Evolutionary conservation across 2,113 vertebrate genomes (phyloP).

Genomic region (Orientallactaga bullata): DNA sequence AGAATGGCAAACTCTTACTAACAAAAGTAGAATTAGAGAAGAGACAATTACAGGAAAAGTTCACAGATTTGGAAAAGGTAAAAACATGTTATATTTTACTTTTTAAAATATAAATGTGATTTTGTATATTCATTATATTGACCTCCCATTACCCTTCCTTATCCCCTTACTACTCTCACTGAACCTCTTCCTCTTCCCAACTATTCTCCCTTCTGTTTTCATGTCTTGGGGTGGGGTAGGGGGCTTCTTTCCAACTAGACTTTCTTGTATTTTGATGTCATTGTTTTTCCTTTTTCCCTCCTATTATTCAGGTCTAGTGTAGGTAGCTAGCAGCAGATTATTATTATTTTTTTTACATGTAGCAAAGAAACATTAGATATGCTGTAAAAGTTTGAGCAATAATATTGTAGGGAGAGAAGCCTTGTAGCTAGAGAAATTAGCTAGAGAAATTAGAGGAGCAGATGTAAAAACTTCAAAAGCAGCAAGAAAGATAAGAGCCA

Average conservation of each 20-base stretch:
- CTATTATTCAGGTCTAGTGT: too few species aligned
- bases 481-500: neutral
- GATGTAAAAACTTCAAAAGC: neutral
- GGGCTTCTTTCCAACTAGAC: too few species aligned
- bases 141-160: too few species aligned
- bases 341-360: neutral
- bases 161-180: too few species aligned
- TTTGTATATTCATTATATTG: too few species aligned
- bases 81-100: neutral
- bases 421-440: neutral
- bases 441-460: neutral
- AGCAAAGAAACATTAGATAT: neutral
- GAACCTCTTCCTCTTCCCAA: too few species aligned
- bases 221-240: too few species aligned
- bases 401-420: neutral
- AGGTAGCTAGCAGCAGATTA: neutral
- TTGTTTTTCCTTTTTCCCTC: too few species aligned
- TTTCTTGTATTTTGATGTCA: too few species aligned
- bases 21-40: slow-evolving; percentile 94
- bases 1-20: slow-evolving; percentile 90
- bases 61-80: slow-evolving; percentile 97
- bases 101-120: neutral
- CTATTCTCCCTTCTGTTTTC: too few species aligned
- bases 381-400: too few species aligned
- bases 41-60: slow-evolving; percentile 95